These are phyloP conservation scores for Cynopterus brachyotis DNA, from an alignment of 2,113 vertebrate species.

Conservation along the genomic window DNA sequence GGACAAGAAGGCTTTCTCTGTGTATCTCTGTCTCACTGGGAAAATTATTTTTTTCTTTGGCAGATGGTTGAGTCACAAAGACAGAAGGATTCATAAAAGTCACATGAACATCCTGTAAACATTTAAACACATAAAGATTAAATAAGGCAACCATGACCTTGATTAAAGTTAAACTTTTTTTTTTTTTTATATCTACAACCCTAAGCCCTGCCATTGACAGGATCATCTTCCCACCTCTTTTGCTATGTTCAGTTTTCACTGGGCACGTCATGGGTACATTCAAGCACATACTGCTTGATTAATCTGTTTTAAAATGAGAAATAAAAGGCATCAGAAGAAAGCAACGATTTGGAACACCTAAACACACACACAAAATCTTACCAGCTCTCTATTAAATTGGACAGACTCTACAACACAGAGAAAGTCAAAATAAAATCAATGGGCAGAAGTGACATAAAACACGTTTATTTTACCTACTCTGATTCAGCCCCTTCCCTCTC, in stretches of 20 bases:
- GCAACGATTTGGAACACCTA: not conserved
- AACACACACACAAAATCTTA: not conserved
- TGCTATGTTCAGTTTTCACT: not conserved
- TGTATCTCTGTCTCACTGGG: conserved; percentile 60
- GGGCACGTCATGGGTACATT: rapidly evolving
- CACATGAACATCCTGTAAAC: conserved; percentile 85
- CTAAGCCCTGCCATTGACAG: not conserved
- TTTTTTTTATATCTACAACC: conserved; percentile 20
- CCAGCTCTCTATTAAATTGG: not conserved
- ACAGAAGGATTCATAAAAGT: conserved; percentile 87
- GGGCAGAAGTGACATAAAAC: not conserved
- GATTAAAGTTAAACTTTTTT: conserved; percentile 81
- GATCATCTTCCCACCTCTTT: not conserved
- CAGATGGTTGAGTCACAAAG: conserved; percentile 82
- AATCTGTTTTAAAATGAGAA: not conserved
- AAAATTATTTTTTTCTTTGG: conserved; percentile 81
- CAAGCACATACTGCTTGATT: not conserved
- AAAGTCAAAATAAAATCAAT: not conserved
- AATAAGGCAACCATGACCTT: conserved; percentile 79
- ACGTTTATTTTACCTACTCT: not conserved
- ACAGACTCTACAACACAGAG: not conserved
- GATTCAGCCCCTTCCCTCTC: not conserved
- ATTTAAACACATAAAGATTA: conserved; percentile 82
- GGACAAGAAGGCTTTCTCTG: not conserved
- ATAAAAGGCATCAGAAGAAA: conserved; percentile 9